phyloP scores from a whole-genome alignment of 2,797 vertebrate species.

The Cyclura pinguis region DNA sequence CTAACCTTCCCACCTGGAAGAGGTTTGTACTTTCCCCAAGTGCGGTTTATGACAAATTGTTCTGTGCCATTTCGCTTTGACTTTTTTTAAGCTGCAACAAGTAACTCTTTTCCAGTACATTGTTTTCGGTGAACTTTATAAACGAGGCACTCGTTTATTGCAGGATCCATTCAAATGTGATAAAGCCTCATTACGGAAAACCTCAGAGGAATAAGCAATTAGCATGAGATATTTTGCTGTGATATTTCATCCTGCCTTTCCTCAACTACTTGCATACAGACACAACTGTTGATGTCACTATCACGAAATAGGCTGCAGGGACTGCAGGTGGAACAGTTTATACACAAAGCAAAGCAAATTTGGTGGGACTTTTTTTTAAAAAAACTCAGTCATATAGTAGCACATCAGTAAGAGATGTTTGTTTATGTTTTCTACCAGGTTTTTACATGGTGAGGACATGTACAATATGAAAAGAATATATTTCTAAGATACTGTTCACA shows the following conservation, averaged over 20 bases:
- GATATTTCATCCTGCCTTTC: conserved; percentile 21
- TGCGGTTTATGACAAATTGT: conserved; percentile 47
- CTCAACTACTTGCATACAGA: conserved; percentile 36
- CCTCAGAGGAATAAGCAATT: conserved; percentile 53
- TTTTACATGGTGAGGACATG: neutral
- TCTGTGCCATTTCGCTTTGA: conserved; percentile 66
- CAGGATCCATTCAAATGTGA: conserved; percentile 41
- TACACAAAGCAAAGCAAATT: neutral
- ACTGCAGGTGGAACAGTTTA: conserved; percentile 3
- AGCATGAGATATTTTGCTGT: conserved; percentile 24
- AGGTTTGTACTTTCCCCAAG: neutral
- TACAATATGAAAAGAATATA: neutral
- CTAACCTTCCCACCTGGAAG: conserved; percentile 32
- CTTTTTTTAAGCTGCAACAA: conserved; percentile 62
- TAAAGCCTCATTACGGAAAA: conserved; percentile 40
- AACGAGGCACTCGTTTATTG: conserved; percentile 56
- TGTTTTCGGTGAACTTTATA: conserved; percentile 63
- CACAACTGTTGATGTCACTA: conserved; percentile 26
- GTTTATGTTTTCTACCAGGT: neutral
- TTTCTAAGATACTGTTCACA: neutral
- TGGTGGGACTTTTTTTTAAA: neutral
- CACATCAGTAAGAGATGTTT: neutral
- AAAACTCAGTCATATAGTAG: neutral
- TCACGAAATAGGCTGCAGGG: conserved; percentile 19
- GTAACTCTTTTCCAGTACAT: conserved; percentile 48